Percentiles rank a stretch among this genome's conserved stretches.
These are phyloP conservation scores for Deroptyus accipitrinus DNA, from an alignment of 2,113 vertebrate genomes.

Conservation along the genomic window DNA sequence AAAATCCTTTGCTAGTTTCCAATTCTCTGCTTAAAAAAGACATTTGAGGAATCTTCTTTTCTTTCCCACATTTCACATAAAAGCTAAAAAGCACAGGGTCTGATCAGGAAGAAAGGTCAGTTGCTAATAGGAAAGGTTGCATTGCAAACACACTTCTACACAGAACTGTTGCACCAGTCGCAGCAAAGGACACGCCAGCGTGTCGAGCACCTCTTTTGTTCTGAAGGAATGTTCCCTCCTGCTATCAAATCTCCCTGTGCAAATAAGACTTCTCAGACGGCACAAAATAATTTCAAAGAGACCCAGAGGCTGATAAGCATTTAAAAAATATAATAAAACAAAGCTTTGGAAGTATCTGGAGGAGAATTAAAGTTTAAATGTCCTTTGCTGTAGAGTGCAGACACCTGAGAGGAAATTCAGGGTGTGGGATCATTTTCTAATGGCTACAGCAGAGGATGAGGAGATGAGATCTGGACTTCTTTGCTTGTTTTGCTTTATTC, in stretches of 20 bases:
- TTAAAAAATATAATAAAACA: neutral
- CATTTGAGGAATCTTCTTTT: neutral
- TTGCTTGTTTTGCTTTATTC: neutral
- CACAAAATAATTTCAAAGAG: neutral
- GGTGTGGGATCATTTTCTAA: neutral
- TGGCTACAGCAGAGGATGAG: neutral
- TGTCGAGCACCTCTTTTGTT: neutral
- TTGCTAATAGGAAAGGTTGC: constrained; percentile 20
- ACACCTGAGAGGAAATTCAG: neutral
- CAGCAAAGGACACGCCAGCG: neutral
- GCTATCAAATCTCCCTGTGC: neutral
- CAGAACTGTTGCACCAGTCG: rapidly evolving
- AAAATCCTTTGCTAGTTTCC: neutral
- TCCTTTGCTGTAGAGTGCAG: neutral
- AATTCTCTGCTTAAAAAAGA: neutral
- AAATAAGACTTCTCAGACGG: neutral
- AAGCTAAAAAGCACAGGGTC: neutral
- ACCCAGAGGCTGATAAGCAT: neutral
- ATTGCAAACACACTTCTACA: neutral
- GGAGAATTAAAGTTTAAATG: neutral
- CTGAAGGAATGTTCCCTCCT: neutral
- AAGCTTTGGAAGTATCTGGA: neutral
- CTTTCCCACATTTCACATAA: neutral
- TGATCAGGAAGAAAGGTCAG: constrained; percentile 29
- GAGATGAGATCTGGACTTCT: neutral